A percentile compares a stretch with the other conserved stretches of the same genome.
phyloP scores from a whole-genome alignment of 2,888 invertebrate genomes.

The Ectobius pallidus region DNA sequence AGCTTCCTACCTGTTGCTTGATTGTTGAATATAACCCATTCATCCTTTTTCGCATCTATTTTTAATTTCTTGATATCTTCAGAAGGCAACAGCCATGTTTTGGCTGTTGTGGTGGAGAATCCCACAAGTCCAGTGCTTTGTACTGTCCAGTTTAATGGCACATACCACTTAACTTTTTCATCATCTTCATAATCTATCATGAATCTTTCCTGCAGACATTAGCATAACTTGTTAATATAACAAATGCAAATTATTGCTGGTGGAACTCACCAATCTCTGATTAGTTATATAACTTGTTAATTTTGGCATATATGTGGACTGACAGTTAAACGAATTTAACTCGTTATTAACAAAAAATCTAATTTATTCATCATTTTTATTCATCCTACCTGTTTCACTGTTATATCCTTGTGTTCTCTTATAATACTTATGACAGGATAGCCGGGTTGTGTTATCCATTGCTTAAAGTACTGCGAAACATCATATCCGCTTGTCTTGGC shows the following conservation, averaged over 20 bases:
- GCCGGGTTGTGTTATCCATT: conserved; percentile 75
- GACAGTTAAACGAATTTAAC: no score
- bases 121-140: background rate
- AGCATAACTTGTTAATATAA: no score
- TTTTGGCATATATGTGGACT: no score
- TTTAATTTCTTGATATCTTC: background rate
- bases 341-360: no score
- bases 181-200: background rate
- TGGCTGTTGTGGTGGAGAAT: background rate
- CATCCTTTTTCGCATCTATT: background rate
- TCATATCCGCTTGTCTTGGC: conserved; percentile 51
- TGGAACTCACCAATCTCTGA: no score
- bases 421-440: conserved; percentile 68
- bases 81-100: background rate
- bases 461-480: conserved; percentile 67
- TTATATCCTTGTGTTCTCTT: conserved; percentile 52
- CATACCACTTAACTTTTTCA: background rate
- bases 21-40: conserved; percentile 76
- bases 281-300: no score
- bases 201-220: conserved; percentile 16
- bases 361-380: no score
- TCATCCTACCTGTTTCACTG: conserved; percentile 34
- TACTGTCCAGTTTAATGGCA: conserved; percentile 11
- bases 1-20: conserved; percentile 71
- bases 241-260: no score